These are phyloP conservation scores for Diabrotica undecimpunctata DNA, from an alignment of 1,140 invertebrate genomes.

Conservation along the genomic window DNA sequence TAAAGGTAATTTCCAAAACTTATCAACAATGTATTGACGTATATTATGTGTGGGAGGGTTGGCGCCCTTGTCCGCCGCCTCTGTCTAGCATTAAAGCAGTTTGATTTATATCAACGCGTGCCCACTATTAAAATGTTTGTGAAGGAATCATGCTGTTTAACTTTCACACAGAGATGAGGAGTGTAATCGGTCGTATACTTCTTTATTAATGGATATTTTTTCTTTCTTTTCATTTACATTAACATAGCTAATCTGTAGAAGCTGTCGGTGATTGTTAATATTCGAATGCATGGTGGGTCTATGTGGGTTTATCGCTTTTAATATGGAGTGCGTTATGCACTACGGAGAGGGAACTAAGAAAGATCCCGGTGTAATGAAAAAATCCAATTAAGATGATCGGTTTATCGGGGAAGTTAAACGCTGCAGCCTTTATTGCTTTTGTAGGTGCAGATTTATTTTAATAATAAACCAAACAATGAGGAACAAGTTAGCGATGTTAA, in stretches of 20 bases:
- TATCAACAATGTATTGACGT: too few species aligned
- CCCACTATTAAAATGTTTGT: constrained; percentile 42
- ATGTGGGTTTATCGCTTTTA: constrained; percentile 1
- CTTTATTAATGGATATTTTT: constrained; percentile 9
- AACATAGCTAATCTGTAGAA: not conserved
- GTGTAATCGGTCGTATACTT: constrained; percentile 6
- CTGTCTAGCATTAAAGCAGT: not conserved
- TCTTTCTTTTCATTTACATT: not conserved
- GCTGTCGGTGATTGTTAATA: not conserved
- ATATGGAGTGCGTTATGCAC: not conserved
- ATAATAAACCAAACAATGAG: too few species aligned
- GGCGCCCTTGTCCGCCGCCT: too few species aligned
- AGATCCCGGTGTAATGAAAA: too few species aligned
- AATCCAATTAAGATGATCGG: too few species aligned
- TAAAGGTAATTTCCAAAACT: too few species aligned
- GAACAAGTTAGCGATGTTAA: too few species aligned
- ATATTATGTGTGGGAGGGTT: too few species aligned
- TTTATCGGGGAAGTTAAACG: too few species aligned
- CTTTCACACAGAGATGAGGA: constrained; percentile 39
- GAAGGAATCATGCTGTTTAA: constrained; percentile 42
- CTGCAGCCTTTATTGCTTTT: too few species aligned
- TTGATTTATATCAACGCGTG: constrained; percentile 42
- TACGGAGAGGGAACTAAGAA: too few species aligned
- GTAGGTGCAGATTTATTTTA: too few species aligned
- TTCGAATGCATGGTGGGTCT: not conserved